These are phyloP conservation scores for Gopherus evgoodei DNA, from an alignment of 2,113 vertebrate species.

Conservation along the genomic window DNA sequence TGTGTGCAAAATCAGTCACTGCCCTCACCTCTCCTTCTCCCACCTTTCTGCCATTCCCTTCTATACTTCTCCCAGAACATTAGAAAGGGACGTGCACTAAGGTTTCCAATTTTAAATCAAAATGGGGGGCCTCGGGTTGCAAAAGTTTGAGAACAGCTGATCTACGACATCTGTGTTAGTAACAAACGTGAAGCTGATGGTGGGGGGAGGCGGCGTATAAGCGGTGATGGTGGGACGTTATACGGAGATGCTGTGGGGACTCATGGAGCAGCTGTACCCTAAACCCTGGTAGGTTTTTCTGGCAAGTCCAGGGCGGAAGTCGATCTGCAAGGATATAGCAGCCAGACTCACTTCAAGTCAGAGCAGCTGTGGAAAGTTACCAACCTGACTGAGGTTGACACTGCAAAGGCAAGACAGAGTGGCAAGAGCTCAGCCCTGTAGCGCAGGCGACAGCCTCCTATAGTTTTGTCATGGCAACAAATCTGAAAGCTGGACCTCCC, in stretches of 20 bases:
- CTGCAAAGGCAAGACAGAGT: no score
- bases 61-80: no score
- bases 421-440: neutral
- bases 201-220: fast-evolving
- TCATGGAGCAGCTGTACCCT: neutral
- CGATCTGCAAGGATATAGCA: neutral
- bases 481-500: neutral
- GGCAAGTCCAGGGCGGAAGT: neutral
- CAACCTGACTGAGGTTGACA: neutral
- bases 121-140: no score
- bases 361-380: neutral
- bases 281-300: neutral
- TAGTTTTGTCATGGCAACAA: slow-evolving; percentile 3
- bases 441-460: neutral
- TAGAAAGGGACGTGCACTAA: no score
- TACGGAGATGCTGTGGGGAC: neutral
- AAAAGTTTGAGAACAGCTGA: no score
- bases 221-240: neutral
- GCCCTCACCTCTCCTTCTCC: no score
- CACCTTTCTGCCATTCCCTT: no score
- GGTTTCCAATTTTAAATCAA: no score
- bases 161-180: neutral
- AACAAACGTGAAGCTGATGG: neutral
- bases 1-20: no score
- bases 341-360: neutral